These are phyloP conservation scores for Digitonthophagus gazella DNA, from an alignment of 2,888 invertebrate species.

Conservation along the genomic window DNA sequence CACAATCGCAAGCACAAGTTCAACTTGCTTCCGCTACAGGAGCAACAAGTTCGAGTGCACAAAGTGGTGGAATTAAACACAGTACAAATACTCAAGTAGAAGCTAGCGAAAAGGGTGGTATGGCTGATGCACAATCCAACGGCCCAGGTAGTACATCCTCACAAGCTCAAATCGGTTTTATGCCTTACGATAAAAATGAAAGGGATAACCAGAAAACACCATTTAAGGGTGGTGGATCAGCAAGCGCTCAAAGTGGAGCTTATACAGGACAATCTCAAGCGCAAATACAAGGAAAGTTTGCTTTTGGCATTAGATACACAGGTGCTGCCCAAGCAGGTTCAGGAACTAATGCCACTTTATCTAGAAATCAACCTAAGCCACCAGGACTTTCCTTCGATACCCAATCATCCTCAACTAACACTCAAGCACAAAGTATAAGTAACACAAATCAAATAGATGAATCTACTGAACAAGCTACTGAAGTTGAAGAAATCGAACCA, in stretches of 20 bases:
- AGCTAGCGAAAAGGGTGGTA: conserved; percentile 77
- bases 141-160: conserved; percentile 83
- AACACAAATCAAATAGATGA: conserved; percentile 1
- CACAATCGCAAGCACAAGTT: conserved; percentile 76
- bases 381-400: background rate
- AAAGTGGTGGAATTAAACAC: conserved; percentile 72
- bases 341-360: conserved; percentile 54
- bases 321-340: conserved; percentile 83
- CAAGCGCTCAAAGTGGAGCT: conserved; percentile 75
- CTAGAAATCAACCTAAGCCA: conserved; percentile 40
- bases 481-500: background rate
- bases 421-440: background rate
- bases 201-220: conserved; percentile 55
- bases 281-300: conserved; percentile 78
- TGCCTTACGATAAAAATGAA: conserved; percentile 67
- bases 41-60: conserved; percentile 71
- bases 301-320: conserved; percentile 54
- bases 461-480: background rate
- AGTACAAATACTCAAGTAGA: conserved; percentile 79
- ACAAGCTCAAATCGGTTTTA: conserved; percentile 85
- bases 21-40: conserved; percentile 74
- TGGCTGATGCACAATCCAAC: conserved; percentile 82
- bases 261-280: conserved; percentile 78
- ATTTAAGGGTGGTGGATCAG: conserved; percentile 73
- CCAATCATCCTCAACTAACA: background rate